Base-by-base conservation (phyloP, 2,888 invertebrate genomes). In the Sialis fuliginosa region DNA sequence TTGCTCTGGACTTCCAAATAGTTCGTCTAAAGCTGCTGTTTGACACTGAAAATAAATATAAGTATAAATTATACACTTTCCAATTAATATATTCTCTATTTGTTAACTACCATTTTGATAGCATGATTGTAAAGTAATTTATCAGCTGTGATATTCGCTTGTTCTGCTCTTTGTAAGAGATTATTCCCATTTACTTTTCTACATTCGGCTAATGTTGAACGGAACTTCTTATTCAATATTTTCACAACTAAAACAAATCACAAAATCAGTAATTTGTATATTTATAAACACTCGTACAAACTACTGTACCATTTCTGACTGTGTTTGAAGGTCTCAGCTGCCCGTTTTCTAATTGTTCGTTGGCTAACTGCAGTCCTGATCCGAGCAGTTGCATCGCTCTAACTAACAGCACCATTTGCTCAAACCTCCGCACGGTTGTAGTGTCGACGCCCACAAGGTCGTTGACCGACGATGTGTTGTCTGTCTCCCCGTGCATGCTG, bases 71-170 rank as follows among this genome's bases (percentile, higher is more conserved):
- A 44, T 48, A 10, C 51, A 48, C 45, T 41, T 6, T 41, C 5
- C 22, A 12, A 8, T 40, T 40, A 30, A 13, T 12, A 12, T 8
- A 12, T 22, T 6, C 6, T 41, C 41, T 12, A 41, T 6, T 10
- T n/a, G 4, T 3, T n/a, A 59, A 69, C 68, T 67, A 93, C 93
- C 84, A 97, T 84, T 68, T 96, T 89, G 58, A 98, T 88, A 53
- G 98, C 97, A 67, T 98, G 90, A 62, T 92, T 88, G 68, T 97
- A 98, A 51, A 98, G 79, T 54, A 98, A 86, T 64, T 90, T 88
- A 63, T 98, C 97, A 51, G 96, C 96, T 49, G 90, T 89, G 40
- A 76, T 71, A 53, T 71, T 69, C 48, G 79, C 77, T 50, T 86
- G 81, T 49, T 82, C 87, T 52, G 78, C 82, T 70, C 71, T 84